Evolutionary conservation across 1,140 invertebrate species (phyloP).

Genomic region (Telenomus remus): DNA sequence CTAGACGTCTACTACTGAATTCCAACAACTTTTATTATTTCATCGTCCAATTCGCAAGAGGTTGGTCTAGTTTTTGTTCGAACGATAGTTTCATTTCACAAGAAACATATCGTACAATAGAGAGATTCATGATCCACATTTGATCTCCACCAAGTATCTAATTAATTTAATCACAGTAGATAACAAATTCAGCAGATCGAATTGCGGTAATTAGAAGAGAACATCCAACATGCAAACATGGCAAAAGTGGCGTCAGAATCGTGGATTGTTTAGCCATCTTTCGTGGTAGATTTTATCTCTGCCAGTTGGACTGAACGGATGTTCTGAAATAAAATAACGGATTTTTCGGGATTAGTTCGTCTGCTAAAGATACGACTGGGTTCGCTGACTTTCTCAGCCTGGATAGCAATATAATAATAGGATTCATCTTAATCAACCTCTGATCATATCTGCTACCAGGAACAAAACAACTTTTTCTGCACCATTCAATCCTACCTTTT

Average conservation of each 20-base stretch:
- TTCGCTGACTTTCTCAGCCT: slow-evolving; percentile 14
- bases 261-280: not conserved
- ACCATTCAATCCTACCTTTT: too few species aligned
- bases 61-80: too few species aligned
- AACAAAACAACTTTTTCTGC: too few species aligned
- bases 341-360: slow-evolving; percentile 11
- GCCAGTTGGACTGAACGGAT: not conserved
- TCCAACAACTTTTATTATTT: too few species aligned
- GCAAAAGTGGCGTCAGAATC: not conserved
- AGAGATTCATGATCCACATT: not conserved
- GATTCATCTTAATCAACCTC: slow-evolving; percentile 20
- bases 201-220: slow-evolving; percentile 5
- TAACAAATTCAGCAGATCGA: slow-evolving; percentile 31
- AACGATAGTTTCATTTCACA: too few species aligned
- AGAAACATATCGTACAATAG: too few species aligned
- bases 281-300: slow-evolving; percentile 6
- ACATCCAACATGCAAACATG: not conserved
- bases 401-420: slow-evolving; percentile 21
- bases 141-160: slow-evolving; percentile 24
- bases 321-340: not conserved
- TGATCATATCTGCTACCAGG: slow-evolving; percentile 5
- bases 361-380: slow-evolving; percentile 15
- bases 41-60: too few species aligned
- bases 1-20: too few species aligned
- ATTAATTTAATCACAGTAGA: slow-evolving; percentile 21